phyloP scores from a whole-genome alignment of 2,797 vertebrate species.

The Thalassophryne amazonica region DNA sequence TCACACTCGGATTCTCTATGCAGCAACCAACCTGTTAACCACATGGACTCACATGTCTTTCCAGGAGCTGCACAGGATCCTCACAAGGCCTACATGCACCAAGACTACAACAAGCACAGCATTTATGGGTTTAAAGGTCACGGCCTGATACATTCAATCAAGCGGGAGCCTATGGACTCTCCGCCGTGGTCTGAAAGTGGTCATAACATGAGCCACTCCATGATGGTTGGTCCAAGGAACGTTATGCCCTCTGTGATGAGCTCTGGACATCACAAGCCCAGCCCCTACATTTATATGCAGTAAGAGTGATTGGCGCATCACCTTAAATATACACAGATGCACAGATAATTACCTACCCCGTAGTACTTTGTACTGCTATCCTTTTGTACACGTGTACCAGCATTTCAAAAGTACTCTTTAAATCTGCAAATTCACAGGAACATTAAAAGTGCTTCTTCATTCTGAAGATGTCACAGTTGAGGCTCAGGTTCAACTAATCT shows the following conservation, averaged over 20 bases:
- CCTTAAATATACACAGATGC: slow-evolving; percentile 4
- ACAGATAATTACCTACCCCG: not conserved
- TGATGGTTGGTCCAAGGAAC: slow-evolving; percentile 72
- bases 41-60: slow-evolving; percentile 74
- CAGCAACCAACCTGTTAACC: slow-evolving; percentile 69
- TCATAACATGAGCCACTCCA: slow-evolving; percentile 68
- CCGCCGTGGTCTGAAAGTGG: slow-evolving; percentile 73
- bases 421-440: slow-evolving; percentile 32
- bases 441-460: slow-evolving; percentile 22
- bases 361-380: slow-evolving; percentile 13
- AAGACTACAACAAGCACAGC: slow-evolving; percentile 72
- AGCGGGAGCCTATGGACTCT: slow-evolving; percentile 90
- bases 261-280: slow-evolving; percentile 78
- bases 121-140: slow-evolving; percentile 83
- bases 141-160: slow-evolving; percentile 83
- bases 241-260: slow-evolving; percentile 75
- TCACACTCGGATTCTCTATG: slow-evolving; percentile 76
- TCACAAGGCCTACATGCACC: slow-evolving; percentile 76
- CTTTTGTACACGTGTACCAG: slow-evolving; percentile 44
- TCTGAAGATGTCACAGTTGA: slow-evolving; percentile 43
- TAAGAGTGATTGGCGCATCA: slow-evolving; percentile 22
- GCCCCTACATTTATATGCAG: slow-evolving; percentile 78
- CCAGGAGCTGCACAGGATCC: slow-evolving; percentile 50
- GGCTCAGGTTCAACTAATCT: slow-evolving; percentile 65
- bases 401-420: slow-evolving; percentile 36